phyloP scores from a whole-genome alignment of 2,113 vertebrate genomes.

The Desmodus rotundus region DNA sequence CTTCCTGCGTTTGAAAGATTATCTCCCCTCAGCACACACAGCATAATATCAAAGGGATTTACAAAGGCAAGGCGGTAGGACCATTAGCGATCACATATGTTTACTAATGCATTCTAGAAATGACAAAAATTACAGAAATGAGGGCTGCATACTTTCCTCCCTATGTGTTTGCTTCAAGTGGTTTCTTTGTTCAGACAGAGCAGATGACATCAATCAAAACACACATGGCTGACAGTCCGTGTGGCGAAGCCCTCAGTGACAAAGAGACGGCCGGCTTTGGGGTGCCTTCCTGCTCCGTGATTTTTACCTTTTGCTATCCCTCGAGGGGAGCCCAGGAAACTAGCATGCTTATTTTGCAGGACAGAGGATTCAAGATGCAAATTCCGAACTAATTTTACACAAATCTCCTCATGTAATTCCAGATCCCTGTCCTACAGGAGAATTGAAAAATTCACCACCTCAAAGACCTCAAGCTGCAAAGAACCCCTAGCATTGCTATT shows the following conservation, averaged over 20 bases:
- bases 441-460: not conserved
- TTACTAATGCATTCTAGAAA: slow-evolving; percentile 54
- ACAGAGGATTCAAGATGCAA: not conserved
- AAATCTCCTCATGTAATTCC: not conserved
- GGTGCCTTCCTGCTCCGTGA: not conserved
- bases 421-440: not conserved
- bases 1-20: slow-evolving; percentile 27
- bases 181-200: slow-evolving; percentile 62
- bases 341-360: not conserved
- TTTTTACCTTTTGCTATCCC: not conserved
- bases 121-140: slow-evolving; percentile 43
- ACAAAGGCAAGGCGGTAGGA: not conserved
- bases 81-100: slow-evolving; percentile 1
- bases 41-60: slow-evolving; percentile 46
- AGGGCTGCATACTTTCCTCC: not conserved
- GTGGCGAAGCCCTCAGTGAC: not conserved
- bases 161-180: slow-evolving; percentile 50
- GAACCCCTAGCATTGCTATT: not conserved
- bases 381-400: not conserved
- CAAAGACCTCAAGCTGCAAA: not conserved
- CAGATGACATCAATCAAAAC: slow-evolving; percentile 59
- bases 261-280: not conserved
- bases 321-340: not conserved
- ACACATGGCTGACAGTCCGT: slow-evolving; percentile 43
- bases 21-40: not conserved